A percentile compares a stretch with the other conserved stretches of the same genome.
Evolutionary conservation across 2,888 invertebrate genomes (phyloP).

Genomic region (Patella caerulea): DNA sequence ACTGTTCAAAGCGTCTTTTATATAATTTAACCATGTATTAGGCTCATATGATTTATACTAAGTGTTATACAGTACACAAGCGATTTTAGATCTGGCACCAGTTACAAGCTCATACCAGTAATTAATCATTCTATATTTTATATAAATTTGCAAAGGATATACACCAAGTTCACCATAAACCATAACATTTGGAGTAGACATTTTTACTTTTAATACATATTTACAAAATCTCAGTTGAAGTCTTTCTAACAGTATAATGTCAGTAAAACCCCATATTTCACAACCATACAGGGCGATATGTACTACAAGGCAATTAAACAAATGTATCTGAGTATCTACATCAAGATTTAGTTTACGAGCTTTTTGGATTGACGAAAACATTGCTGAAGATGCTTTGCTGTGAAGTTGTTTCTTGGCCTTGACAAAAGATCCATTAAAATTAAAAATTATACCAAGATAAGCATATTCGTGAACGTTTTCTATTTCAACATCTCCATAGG

Average conservation of each 20-base stretch:
- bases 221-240: conserved; percentile 24
- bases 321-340: not conserved
- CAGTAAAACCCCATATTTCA: not conserved
- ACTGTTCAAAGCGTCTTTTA: not conserved
- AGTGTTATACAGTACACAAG: not conserved
- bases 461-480: conserved; percentile 20
- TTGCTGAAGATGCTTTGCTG: conserved; percentile 12
- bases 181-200: conserved; percentile 20
- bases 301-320: not conserved
- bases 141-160: conserved; percentile 16
- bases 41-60: not conserved
- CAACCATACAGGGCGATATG: not conserved
- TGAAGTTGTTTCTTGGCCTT: conserved; percentile 9
- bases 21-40: not conserved
- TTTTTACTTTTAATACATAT: conserved; percentile 19
- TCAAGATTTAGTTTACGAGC: not conserved
- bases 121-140: conserved; percentile 21
- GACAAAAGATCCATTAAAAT: conserved; percentile 4
- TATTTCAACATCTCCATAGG: conserved; percentile 7
- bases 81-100: not conserved
- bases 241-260: conserved; percentile 1
- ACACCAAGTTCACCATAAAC: conserved; percentile 23
- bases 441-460: conserved; percentile 18
- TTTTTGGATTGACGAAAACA: not conserved
- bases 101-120: conserved; percentile 19